phyloP scores from a whole-genome alignment of 2,797 vertebrate genomes.

The Micromesistius poutassou region DNA sequence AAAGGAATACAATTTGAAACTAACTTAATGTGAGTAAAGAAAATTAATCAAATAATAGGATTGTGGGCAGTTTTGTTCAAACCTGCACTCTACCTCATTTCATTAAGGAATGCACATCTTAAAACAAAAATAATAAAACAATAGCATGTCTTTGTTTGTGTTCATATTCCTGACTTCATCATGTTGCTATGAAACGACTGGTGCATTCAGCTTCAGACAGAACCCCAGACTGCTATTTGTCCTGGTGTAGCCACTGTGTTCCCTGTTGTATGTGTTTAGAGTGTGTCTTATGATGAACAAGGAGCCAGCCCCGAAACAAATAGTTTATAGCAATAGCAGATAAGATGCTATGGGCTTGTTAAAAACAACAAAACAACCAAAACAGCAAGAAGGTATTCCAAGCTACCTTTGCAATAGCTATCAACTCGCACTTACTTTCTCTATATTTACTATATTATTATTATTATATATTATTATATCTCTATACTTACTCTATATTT shows the following conservation, averaged over 20 bases:
- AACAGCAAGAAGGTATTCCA: neutral
- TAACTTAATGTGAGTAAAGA: too few relatives aligned
- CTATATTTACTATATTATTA: too few relatives aligned
- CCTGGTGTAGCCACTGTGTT: neutral
- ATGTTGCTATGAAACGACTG: neutral
- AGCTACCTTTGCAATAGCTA: neutral
- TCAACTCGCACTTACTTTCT: neutral
- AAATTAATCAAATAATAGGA: too few relatives aligned
- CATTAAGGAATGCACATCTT: neutral
- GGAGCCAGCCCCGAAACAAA: neutral
- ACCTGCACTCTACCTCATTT: too few relatives aligned
- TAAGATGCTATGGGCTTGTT: neutral
- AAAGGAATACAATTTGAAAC: too few relatives aligned
- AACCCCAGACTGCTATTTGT: neutral
- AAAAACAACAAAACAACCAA: neutral
- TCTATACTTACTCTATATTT: too few relatives aligned
- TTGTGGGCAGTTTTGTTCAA: too few relatives aligned
- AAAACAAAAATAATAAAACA: neutral
- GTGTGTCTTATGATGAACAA: neutral
- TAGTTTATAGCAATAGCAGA: neutral
- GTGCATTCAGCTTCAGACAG: neutral
- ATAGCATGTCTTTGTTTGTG: neutral
- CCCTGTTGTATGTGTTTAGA: neutral
- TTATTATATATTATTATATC: too few relatives aligned
- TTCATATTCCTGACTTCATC: neutral